Evolutionary conservation across 2,113 vertebrate genomes (phyloP), one percentile per base, ranked within the genome.

Genomic region (Aplodontia rufa): DNA sequence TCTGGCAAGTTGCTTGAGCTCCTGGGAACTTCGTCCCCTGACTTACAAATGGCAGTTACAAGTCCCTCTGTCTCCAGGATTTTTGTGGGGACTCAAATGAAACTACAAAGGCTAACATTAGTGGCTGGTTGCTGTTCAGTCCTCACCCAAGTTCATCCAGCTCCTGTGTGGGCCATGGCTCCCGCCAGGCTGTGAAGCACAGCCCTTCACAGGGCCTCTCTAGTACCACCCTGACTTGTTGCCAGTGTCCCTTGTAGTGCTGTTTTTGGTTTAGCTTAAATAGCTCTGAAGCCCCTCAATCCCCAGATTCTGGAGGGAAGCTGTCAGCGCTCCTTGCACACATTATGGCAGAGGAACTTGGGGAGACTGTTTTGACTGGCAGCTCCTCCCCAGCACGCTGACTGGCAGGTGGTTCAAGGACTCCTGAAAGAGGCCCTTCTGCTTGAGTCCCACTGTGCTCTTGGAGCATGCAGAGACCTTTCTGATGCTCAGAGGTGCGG

Each of bases 341-440:
- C 82, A 49, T 0, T 30, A 10, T 60, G 91, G 88, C 9, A 1
- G 45, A 14, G 78, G 69, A 64, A 11, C 81, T 62, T 7, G 0
- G 16, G 64, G 80, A 87, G 51, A 19, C 86, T 45, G 94, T 72
- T 94, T 19, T 62, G 96, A 79, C 97, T 85, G 94, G 66, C 79
- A 32, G 60, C 30, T 64, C 92, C 49, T 28, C 88, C 17, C 86
- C 66, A 72, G 71, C 24, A 6, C 45, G 26, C 20, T 95, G 94
- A 83, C 90, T 80, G 95, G 87, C 94, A 95, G 95, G 93, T 96
- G 95, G 42, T 93, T 74, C 87, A 96, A 96, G 95, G 97, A 97
- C 97, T 97, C 96, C 28, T 93, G 94, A 97, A 98, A 96, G 91
- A 98, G 71, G 86, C 89, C 87, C 82, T 93, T 79, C 92, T 91